Conservation (phyloP, 2,113 vertebrate species). For the Bothrops jararaca region DNA sequence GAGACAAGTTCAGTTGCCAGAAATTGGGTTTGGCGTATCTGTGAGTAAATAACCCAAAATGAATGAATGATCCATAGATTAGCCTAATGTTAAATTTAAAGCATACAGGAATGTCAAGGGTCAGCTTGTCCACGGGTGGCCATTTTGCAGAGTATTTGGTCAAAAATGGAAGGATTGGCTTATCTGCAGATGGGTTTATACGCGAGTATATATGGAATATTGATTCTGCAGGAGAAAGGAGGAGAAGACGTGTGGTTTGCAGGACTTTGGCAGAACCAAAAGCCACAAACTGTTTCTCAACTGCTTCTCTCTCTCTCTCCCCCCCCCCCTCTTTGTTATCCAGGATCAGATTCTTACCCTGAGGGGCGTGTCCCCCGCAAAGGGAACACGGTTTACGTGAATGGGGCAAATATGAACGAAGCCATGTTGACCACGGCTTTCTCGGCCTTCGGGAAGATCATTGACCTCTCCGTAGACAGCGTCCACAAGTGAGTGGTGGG, state of each 20-base stretch:
- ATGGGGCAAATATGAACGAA: slow-evolving; percentile 80
- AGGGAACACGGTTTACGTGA: slow-evolving; percentile 88
- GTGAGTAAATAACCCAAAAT: neutral
- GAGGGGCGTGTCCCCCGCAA: slow-evolving; percentile 81
- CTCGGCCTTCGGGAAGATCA: slow-evolving; percentile 84
- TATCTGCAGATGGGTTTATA: neutral
- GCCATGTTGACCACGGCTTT: slow-evolving; percentile 81
- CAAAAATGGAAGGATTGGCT: neutral
- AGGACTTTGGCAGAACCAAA: neutral
- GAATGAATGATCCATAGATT: neutral
- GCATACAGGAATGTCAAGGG: neutral
- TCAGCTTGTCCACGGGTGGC: neutral
- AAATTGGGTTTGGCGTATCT: neutral
- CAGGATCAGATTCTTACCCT: slow-evolving; percentile 86
- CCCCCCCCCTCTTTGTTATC: neutral
- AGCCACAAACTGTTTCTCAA: neutral
- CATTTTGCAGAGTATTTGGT: neutral
- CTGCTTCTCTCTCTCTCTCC: neutral
- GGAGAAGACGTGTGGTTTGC: neutral
- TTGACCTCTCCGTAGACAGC: slow-evolving; percentile 89
- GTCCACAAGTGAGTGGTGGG: slow-evolving; percentile 79
- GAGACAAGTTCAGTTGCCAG: neutral
- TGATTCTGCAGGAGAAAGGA: neutral
- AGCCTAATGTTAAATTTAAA: neutral
- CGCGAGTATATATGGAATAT: neutral